Base-by-base conservation (phyloP, 2,888 invertebrate genomes). In the Aporophyla nigra region DNA sequence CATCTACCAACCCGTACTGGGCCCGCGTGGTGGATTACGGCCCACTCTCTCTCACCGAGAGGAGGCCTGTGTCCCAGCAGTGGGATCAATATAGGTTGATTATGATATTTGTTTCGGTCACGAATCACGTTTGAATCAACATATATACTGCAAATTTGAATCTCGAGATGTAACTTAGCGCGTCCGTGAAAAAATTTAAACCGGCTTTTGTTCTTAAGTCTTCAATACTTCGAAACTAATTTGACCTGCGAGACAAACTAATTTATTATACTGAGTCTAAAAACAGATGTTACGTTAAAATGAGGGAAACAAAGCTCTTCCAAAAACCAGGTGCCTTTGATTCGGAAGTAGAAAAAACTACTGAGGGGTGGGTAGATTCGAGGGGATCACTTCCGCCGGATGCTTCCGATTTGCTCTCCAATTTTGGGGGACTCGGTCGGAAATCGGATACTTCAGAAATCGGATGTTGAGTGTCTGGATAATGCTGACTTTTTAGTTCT, bases 351-450 rank as follows among this genome's bases (percentile, higher is more conserved):
- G 62, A 82, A 76, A 76, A 86, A 83, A 74, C 16, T 62, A 58
- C 24, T 14, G 14, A 54, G 58, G 76, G 76, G 85, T 71, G 84
- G 69, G 71, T 71, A 74, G 51, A 19, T 66, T 51, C 59, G n/a
- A 68, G 82, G 78, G 76, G 77, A 69, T 65, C 66, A 79, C 75
- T 78, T 87, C 87, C 87, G 87, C 21, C 84, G 87, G 87, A 87
- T 59, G 63, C 49, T 59, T 77, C 68, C 86, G 87, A 87, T 87
- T 85, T 72, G 77, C 84, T 87, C 87, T 82, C 46, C n/a, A 33
- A 72, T 76, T 82, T 85, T 71, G 70, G 81, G 80, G 75, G 72
- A 71, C 51, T 46, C 14, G 14, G 1, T 54, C 16, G 43, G 86
- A 61, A 75, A 87, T 82, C 14, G 56, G 86, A 87, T 73, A 87